Percentiles rank a stretch among this genome's conserved stretches.
Evolutionary conservation across 2,113 vertebrate genomes (phyloP).

Genomic region (Pipra filicauda): DNA sequence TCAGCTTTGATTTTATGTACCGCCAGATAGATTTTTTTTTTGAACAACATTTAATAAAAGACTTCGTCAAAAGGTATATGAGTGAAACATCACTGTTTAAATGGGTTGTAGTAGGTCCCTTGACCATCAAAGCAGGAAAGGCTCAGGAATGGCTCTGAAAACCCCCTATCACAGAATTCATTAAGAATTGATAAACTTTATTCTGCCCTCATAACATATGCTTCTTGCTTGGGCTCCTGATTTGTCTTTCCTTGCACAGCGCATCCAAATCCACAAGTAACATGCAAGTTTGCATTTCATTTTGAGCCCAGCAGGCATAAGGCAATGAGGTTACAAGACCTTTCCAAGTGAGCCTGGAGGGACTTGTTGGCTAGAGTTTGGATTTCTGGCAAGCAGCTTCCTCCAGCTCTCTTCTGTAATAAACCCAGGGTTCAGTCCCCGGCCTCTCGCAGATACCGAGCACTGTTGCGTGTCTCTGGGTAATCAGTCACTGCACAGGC

Average conservation of each 20-base stretch:
- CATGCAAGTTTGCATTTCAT: slow-evolving; percentile 63
- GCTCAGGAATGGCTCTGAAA: neutral
- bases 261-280: slow-evolving; percentile 50
- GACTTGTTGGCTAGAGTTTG: slow-evolving; percentile 62
- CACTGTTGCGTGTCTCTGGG: slow-evolving; percentile 47
- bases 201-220: neutral
- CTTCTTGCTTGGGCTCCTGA: neutral
- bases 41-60: neutral
- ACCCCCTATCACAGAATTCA: neutral
- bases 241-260: neutral
- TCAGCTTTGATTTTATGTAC: neutral
- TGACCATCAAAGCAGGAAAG: neutral
- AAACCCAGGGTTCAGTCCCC: slow-evolving; percentile 58
- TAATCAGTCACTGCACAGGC: slow-evolving; percentile 57
- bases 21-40: neutral
- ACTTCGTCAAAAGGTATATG: neutral
- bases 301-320: slow-evolving; percentile 66
- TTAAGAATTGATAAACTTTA: neutral
- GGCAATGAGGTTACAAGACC: slow-evolving; percentile 50
- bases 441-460: slow-evolving; percentile 28
- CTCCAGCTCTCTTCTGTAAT: slow-evolving; percentile 56
- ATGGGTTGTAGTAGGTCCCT: neutral
- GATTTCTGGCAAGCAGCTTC: slow-evolving; percentile 59
- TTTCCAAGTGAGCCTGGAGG: slow-evolving; percentile 67
- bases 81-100: neutral